A percentile compares a stretch with the other conserved stretches of the same genome.
phyloP scores from a whole-genome alignment of 2,797 vertebrate genomes.

The Silurus lanzhouensis region DNA sequence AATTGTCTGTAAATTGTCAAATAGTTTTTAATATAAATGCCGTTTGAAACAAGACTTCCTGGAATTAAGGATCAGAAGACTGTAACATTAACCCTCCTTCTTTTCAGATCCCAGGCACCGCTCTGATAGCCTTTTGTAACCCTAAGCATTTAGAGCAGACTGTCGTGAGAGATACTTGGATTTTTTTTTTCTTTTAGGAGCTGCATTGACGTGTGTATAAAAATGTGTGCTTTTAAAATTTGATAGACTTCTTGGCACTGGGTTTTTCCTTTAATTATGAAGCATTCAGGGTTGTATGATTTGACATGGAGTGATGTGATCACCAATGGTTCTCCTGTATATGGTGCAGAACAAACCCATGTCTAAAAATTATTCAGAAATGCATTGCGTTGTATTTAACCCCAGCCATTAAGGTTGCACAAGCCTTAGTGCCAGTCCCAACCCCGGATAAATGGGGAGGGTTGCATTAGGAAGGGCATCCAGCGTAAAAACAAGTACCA shows the following conservation, averaged over 20 bases:
- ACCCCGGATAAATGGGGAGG: too few relatives aligned
- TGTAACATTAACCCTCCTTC: not conserved
- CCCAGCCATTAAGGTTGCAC: too few relatives aligned
- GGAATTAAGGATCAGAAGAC: not conserved
- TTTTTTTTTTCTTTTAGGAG: not conserved
- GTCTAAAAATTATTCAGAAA: not conserved
- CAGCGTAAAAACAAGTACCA: too few relatives aligned
- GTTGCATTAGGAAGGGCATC: too few relatives aligned
- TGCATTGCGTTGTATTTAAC: not conserved
- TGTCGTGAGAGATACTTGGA: not conserved
- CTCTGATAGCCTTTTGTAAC: not conserved
- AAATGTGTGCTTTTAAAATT: not conserved
- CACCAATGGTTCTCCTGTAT: not conserved
- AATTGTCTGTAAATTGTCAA: constrained; percentile 26
- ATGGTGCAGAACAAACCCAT: not conserved
- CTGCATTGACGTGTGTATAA: not conserved
- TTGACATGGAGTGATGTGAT: not conserved
- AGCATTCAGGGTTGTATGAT: not conserved
- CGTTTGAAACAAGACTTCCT: not conserved
- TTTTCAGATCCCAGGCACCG: not conserved
- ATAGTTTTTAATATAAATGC: constrained; percentile 7
- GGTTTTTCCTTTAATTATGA: constrained; percentile 1
- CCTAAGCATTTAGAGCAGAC: not conserved
- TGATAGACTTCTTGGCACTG: not conserved
- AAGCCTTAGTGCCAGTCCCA: too few relatives aligned